Evolutionary conservation across 1,140 invertebrate genomes (phyloP), one percentile per base, ranked within the genome.

Genomic region (Akabosia matsudoensis): DNA sequence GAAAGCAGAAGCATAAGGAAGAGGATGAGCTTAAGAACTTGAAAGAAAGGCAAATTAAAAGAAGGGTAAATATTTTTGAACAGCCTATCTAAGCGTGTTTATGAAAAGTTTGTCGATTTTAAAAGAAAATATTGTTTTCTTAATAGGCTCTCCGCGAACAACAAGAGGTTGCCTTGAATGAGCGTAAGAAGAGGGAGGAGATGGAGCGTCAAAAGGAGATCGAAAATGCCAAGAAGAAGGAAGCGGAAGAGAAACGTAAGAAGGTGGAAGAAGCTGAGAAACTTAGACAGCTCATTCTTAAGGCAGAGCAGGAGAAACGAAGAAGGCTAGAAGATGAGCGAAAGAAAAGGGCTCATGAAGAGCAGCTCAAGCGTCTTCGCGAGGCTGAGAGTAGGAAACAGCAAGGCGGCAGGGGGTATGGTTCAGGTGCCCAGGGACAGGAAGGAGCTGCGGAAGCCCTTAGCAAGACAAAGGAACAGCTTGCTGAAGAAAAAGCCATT

Each of bases 41-140:
- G 84, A 97, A 97, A 88, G 95, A 97, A 85, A 95, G 96, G 86
- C 95, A 97, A 88, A 92, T 92, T 84, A 95, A 95, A 88, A 91
- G 93, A 87, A 94, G 94, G 88, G 85, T 86, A 77, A 54, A 34
- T 34, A 13, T 22, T 10, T 22, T 56, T 56, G n/a, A 10, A 45
- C 7, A 10, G 7, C 7, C 18, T 45, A 45, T 45, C 7, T 10
- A 45, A 45, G 7, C 18, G 37, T 10, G 37, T 7, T 10, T 45
- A 18, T 45, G 7, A 18, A 45, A 45, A 45, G 37, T 45, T 45
- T 45, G 7, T 45, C 18, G 37, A 45, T 18, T 45, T 18, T 45
- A 45, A 45, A 10, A n/a, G n/a, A 45, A 45, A 18, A 45, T 10
- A 45, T 45, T 45, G 37, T 10, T 82, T 86, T 78, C 76, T 67